Base-by-base conservation (phyloP, 64 coral and sea anemone genomes). In the Stylophora pistillata region DNA sequence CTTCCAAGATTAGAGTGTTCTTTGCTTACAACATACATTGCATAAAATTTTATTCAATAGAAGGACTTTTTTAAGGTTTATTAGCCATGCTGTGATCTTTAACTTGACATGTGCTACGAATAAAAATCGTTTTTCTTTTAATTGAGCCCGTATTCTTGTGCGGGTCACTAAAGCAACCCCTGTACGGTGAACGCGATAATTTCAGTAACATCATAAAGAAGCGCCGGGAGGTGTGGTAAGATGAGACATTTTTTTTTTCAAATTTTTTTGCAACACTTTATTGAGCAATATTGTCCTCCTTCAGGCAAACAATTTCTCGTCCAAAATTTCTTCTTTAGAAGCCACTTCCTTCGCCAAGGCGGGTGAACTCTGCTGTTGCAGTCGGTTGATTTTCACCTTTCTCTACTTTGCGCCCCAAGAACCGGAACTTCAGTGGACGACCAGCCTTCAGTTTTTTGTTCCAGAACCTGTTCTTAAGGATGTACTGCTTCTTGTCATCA, bases 391-490 rank as follows among this genome's bases (percentile, higher is more conserved):
- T 28, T 25, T 82, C 18, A 5, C 18, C 23, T 13, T 18, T 30
- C 25, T 53, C 74, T 14, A 25, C 56, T 60, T 82, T 88, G 18
- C 1, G 0, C 59, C 64, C 88, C 55, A 74, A 59, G 15, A 90
- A 73, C 13, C 58, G 23, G 20, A 90, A 74, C 27, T 61, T n/a
- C 13, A 90, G 18, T 13, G 2, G 13, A 10, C 77, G 32, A 6
- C 29, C 79, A 6, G 55, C 59, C 79, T 30, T 15, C 18, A 83
- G 62, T 23, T 41, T 18, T 16, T 34, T 26, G 65, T 90, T 90
- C 88, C 88, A 90, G n/a, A 27, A n/a, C 26, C 28, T 27, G 54
- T 90, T 90, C 47, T 80, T 81, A 0, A 90, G 69, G 2, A 56
- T 52, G 29, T 57, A 81, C 15, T 25, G 56, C 71, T 11, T 55